phyloP scores from a whole-genome alignment of 2,888 invertebrate species.

The Torymus texanus region DNA sequence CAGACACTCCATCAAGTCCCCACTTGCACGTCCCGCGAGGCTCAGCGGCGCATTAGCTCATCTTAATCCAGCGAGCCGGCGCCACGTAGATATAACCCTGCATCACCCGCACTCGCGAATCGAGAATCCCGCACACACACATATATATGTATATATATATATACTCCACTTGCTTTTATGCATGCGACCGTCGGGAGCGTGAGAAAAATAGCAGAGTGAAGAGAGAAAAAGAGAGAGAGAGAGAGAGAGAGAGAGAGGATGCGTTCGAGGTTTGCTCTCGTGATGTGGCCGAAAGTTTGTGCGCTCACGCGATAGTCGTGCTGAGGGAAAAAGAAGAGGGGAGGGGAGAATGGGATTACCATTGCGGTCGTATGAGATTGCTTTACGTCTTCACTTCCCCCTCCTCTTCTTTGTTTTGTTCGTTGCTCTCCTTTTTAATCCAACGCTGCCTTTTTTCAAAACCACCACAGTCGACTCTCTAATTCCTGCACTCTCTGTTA shows the following conservation, averaged over 20 bases:
- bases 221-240: background rate
- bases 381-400: background rate
- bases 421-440: slow-evolving; percentile 1
- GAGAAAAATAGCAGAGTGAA: background rate
- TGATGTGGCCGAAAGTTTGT: background rate
- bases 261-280: no score
- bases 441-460: background rate
- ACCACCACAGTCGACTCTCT: no score
- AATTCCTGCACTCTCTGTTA: no score
- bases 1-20: background rate
- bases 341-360: slow-evolving; percentile 36
- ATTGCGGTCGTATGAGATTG: background rate
- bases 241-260: background rate
- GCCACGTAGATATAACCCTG: no score
- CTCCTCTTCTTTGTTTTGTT: background rate
- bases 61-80: slow-evolving; percentile 38
- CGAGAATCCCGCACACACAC: no score
- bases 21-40: background rate
- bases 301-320: background rate
- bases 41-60: slow-evolving; percentile 32
- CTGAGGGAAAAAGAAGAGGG: slow-evolving; percentile 6
- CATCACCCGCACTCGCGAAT: no score
- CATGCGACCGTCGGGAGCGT: background rate
- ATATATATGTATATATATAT: no score
- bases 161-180: background rate